phyloP scores from a whole-genome alignment of 2,113 vertebrate species.

The Protobothrops flavoviridis region DNA sequence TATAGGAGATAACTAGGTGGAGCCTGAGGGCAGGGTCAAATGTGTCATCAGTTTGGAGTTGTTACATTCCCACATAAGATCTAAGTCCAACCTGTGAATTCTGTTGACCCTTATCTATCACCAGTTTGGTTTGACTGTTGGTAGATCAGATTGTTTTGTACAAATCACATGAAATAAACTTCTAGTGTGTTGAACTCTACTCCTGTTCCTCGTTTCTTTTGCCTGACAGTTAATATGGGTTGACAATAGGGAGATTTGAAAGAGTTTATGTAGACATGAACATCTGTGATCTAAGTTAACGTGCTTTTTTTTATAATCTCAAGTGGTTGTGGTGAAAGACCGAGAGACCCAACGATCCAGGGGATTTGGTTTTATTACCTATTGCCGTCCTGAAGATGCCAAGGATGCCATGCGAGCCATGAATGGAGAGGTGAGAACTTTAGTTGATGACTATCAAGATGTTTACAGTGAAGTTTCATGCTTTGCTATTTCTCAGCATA shows the following conservation, averaged over 20 bases:
- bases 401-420: constrained; percentile 82
- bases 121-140: neutral
- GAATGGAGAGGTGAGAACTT: constrained; percentile 79
- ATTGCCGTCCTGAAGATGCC: constrained; percentile 79
- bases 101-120: neutral
- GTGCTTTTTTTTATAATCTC: neutral
- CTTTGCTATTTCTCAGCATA: neutral
- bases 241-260: neutral
- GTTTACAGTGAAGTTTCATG: neutral
- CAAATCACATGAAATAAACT: neutral
- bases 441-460: neutral
- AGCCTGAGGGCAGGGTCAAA: neutral
- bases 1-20: neutral
- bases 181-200: neutral
- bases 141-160: no score
- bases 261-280: neutral
- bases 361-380: constrained; percentile 85
- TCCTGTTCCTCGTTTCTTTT: neutral
- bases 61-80: neutral
- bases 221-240: neutral
- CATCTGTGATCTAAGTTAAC: neutral
- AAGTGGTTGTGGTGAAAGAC: constrained; percentile 84
- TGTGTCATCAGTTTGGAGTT: neutral
- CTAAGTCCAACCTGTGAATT: neutral
- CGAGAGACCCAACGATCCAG: constrained; percentile 79